Conservation (phyloP, 2,797 vertebrate genomes). For the Danionella dracula region DNA sequence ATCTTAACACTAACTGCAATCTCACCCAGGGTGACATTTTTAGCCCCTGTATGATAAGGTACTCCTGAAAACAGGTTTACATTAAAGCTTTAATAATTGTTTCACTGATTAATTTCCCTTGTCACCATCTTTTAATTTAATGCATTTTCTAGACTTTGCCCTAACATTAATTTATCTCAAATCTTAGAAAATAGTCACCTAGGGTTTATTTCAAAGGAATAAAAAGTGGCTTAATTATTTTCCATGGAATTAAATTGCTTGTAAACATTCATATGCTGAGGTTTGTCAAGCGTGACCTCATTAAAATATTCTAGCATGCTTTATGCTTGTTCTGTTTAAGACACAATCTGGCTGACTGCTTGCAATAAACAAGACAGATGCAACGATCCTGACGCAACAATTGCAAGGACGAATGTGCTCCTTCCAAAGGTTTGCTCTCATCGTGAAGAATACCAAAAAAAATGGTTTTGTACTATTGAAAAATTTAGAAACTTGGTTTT, state of each 20-base stretch:
- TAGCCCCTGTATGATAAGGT: constrained; percentile 16
- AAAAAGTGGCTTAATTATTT: constrained; percentile 34
- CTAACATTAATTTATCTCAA: constrained; percentile 33
- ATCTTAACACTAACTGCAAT: neutral
- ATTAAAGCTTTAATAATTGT: constrained; percentile 49
- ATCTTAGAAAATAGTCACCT: constrained; percentile 27
- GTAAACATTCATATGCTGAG: constrained; percentile 47
- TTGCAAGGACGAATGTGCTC: constrained; percentile 20
- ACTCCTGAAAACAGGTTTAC: constrained; percentile 37
- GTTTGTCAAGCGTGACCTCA: constrained; percentile 19
- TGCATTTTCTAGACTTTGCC: constrained; percentile 7
- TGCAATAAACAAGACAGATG: constrained; percentile 27
- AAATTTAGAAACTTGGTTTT: constrained; percentile 6
- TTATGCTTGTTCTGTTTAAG: constrained; percentile 18
- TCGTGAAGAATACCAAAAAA: constrained; percentile 7
- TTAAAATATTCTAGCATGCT: constrained; percentile 25
- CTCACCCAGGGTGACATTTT: constrained; percentile 14
- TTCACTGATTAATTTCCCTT: constrained; percentile 44
- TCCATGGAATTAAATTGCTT: constrained; percentile 23
- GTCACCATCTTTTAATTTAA: constrained; percentile 49
- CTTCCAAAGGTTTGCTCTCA: constrained; percentile 20
- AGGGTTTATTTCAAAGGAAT: constrained; percentile 6
- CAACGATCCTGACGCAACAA: constrained; percentile 43
- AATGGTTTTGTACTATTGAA: constrained; percentile 16
- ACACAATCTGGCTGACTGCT: constrained; percentile 7